phyloP scores from a whole-genome alignment of 1,140 invertebrate species.

The Cataglyphis hispanica region DNA sequence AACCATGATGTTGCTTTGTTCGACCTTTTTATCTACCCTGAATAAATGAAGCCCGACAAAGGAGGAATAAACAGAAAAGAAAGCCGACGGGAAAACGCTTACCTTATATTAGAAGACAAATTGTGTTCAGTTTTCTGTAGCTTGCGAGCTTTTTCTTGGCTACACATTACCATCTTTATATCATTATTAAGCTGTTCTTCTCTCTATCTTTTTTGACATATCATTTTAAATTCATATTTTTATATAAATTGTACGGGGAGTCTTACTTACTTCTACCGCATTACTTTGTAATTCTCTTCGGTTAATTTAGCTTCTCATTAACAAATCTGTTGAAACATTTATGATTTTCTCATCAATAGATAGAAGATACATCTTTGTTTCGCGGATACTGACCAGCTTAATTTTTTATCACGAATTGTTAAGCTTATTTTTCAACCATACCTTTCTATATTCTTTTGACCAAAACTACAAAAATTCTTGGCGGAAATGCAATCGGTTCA shows the following conservation, averaged over 20 bases:
- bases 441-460: neutral
- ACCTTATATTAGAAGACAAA: constrained; percentile 50
- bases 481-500: neutral
- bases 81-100: neutral
- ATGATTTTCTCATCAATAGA: neutral
- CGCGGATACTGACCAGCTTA: neutral
- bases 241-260: neutral
- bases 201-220: neutral
- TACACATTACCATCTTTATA: constrained; percentile 46
- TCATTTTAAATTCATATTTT: constrained; percentile 10
- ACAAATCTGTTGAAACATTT: neutral
- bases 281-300: constrained; percentile 15
- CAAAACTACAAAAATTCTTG: neutral
- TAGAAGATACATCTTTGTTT: neutral
- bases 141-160: constrained; percentile 28
- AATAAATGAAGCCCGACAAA: constrained; percentile 48
- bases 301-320: neutral
- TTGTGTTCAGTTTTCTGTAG: constrained; percentile 30
- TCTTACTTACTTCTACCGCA: neutral
- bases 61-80: constrained; percentile 39
- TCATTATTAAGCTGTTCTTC: constrained; percentile 38
- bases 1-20: constrained; percentile 39
- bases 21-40: constrained; percentile 27
- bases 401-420: neutral
- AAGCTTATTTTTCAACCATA: neutral